Base-by-base conservation (phyloP, 1,140 invertebrate species). In the Leptinotarsa undecemlineata region DNA sequence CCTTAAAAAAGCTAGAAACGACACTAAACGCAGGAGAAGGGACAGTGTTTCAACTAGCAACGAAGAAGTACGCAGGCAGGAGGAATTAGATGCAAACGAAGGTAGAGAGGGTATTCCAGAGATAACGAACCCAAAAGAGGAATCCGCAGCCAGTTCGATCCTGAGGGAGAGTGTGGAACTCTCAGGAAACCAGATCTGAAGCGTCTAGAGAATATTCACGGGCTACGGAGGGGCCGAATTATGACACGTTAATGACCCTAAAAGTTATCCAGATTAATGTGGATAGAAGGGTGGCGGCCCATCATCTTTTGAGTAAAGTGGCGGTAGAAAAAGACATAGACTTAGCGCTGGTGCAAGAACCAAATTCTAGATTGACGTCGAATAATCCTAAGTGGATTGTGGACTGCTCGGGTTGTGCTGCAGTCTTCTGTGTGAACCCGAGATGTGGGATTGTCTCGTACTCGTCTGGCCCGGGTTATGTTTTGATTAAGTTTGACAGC, bases 271-370 rank as follows among this genome's bases (percentile, higher is more conserved):
- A 69, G 48, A 48, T 69, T 15, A 69, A 69, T 42, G 20, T 48
- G n/a, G 20, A 69, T 48, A 69, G 68, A 23, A 47, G 26, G 26
- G 48, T 4, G n/a, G 68, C 4, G 33, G 33, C 68, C 6, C 33
- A 48, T 17, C 33, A 69, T 42, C 68, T 69, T 19, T 17, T 48
- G 4, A n/a, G 5, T n/a, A 48, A 57, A 20, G 19, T 17, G 1
- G 48, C 51, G 17, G 20, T 1, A 0, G 48, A 68, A 15, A 17
- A 13, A n/a, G 17, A 26, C 13, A 57, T 57, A 51, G 48, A 74
- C 17, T 23, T 68, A 20, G 23, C 62, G 3, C 21, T 74, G 42
- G 72, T 66, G 15, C 63, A 68, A 26, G 66, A 74, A 57, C 72
- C 72, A 26, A 68, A 74, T 21, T 26, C 13, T 17, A 17, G 51